Base-by-base conservation (phyloP, 2,113 vertebrate species). In the Esox niger region DNA sequence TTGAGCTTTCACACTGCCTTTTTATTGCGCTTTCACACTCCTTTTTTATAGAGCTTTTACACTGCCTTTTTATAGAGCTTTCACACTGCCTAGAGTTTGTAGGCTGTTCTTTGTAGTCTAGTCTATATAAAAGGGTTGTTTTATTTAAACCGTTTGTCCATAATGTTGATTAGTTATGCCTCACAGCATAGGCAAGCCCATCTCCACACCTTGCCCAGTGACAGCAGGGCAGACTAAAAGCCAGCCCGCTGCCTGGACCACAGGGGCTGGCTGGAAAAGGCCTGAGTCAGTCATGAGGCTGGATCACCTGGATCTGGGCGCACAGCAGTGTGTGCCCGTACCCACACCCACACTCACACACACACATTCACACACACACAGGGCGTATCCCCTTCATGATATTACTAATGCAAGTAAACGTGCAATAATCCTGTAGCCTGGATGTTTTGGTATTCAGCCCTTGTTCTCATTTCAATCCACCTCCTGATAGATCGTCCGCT, bases 301-400 rank as follows among this genome's bases (percentile, higher is more conserved):
- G 68, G n/a, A 73, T 30, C 11, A 35, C 10, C 75, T 68, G 66
- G 15, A 20, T 25, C 7, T 75, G 73, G 80, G 46, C 71, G 56
- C 35, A 2, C 30, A 25, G n/a, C 60, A 49, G 31, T 26, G 62
- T 68, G 69, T 33, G 66, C 38, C 20, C 47, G 2, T 43, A 54
- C 49, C 64, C 71, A 59, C 35, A 2, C 30, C 21, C 60, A 55
- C 29, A 59, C 64, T 65, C 38, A 66, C 38, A 20, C 38, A 58
- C 52, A 63, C 54, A 2, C 49, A 55, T 52, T 63, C 38, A 2
- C 43, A 58, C 33, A 63, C 30, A 1, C 49, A 54, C 52, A 65
- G 73, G 77, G 83, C 78, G 79, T 74, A 69, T 64, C 35, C 2
- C 52, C 72, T 59, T 60, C 73, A 75, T 75, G 71, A 69, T 67